phyloP scores from a whole-genome alignment of 1,140 invertebrate species.

The Planococcus citri region DNA sequence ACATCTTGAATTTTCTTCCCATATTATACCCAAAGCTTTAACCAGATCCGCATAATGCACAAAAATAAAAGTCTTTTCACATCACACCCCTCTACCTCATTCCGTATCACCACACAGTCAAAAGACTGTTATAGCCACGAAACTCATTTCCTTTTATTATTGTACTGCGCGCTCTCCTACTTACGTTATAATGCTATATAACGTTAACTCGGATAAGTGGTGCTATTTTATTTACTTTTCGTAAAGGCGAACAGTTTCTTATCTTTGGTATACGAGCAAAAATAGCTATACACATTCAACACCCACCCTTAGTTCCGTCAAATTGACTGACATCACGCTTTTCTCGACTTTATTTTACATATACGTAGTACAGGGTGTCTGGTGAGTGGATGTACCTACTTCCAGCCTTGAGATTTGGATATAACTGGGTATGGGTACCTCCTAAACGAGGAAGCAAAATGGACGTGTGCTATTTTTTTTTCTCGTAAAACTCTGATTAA shows the following conservation, averaged over 20 bases:
- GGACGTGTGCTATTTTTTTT: no score
- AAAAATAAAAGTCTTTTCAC: constrained; percentile 8
- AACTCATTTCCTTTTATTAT: constrained; percentile 8
- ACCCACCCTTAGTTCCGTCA: no score
- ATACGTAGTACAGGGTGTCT: no score
- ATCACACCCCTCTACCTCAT: background rate
- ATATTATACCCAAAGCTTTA: constrained; percentile 1
- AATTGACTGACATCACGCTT: no score
- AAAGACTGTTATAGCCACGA: background rate
- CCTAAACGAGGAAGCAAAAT: no score
- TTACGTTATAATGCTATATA: constrained; percentile 3
- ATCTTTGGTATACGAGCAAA: background rate
- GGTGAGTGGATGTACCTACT: no score
- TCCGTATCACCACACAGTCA: background rate
- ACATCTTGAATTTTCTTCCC: background rate
- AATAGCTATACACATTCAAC: background rate
- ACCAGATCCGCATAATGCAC: background rate
- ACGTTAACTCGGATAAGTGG: constrained; percentile 5
- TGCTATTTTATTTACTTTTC: constrained; percentile 1
- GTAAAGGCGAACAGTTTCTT: background rate
- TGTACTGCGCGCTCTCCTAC: background rate
- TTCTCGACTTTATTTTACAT: no score
- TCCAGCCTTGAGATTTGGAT: no score
- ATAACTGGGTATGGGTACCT: no score
- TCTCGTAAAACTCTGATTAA: no score